phyloP scores from a whole-genome alignment of 2,113 vertebrate species.

The Eulacestoma nigropectus region DNA sequence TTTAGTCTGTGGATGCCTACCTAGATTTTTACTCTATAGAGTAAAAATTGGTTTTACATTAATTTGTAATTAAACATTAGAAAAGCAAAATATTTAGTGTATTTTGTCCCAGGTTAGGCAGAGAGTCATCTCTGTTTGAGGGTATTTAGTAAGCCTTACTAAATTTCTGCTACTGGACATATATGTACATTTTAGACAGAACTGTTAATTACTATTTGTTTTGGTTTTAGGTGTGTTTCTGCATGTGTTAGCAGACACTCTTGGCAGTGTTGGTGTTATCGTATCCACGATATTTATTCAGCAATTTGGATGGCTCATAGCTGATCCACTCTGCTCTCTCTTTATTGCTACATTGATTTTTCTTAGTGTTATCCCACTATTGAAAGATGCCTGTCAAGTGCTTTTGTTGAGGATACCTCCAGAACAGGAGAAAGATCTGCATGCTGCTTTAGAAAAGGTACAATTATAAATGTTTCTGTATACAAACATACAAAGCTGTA shows the following conservation, averaged over 20 bases:
- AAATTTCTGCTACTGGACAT: neutral
- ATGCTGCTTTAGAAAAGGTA: constrained; percentile 91
- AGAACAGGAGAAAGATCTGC: constrained; percentile 89
- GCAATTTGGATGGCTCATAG: constrained; percentile 97
- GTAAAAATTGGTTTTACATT: neutral
- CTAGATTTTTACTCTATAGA: neutral
- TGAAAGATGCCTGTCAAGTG: constrained; percentile 94
- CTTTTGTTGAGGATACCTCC: constrained; percentile 86
- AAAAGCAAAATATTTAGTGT: neutral
- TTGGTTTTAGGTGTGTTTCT: constrained; percentile 88
- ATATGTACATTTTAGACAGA: neutral
- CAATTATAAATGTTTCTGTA: neutral
- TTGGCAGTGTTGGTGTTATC: constrained; percentile 96
- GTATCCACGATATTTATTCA: constrained; percentile 95
- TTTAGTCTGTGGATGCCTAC: neutral
- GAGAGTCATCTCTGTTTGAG: neutral
- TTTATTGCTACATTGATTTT: constrained; percentile 95
- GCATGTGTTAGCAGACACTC: constrained; percentile 93
- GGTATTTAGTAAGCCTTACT: neutral
- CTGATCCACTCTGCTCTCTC: constrained; percentile 95
- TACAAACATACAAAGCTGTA: neutral
- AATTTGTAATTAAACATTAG: neutral
- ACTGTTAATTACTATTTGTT: neutral
- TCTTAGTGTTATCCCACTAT: constrained; percentile 91
- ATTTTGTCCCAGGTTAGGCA: neutral